A percentile compares a stretch with the other conserved stretches of the same genome.
phyloP scores from a whole-genome alignment of 1,140 invertebrate species.

The Trichoplusia ni region DNA sequence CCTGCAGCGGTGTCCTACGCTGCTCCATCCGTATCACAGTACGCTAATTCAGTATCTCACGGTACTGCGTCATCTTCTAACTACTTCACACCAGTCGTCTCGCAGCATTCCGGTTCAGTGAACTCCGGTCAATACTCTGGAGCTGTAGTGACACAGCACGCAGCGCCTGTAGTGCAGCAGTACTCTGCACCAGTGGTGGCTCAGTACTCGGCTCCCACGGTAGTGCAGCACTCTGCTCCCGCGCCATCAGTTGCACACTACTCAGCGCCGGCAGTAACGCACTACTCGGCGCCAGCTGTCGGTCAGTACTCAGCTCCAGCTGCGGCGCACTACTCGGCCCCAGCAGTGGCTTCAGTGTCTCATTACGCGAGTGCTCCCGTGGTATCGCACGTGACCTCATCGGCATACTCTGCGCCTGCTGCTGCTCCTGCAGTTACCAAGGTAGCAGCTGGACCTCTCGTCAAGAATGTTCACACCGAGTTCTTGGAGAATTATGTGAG shows the following conservation, averaged over 20 bases:
- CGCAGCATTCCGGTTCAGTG: not conserved
- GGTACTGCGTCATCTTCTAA: slow-evolving; percentile 11
- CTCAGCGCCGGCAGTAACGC: slow-evolving; percentile 39
- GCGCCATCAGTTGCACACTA: slow-evolving; percentile 46
- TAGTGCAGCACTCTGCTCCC: slow-evolving; percentile 1
- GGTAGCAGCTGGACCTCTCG: slow-evolving; percentile 33
- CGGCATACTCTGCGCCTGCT: slow-evolving; percentile 16
- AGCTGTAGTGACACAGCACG: not conserved
- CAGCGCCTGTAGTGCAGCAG: slow-evolving; percentile 41
- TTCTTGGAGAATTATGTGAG: slow-evolving; percentile 84
- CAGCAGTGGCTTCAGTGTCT: slow-evolving; percentile 39
- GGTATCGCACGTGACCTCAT: slow-evolving; percentile 11
- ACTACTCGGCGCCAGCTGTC: slow-evolving; percentile 41
- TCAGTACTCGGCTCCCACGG: not conserved
- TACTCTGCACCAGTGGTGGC: slow-evolving; percentile 41
- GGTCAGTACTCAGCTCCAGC: slow-evolving; percentile 45
- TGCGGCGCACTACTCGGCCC: slow-evolving; percentile 45
- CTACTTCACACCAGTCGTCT: slow-evolving; percentile 18
- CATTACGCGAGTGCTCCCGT: slow-evolving; percentile 29
- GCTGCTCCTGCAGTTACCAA: slow-evolving; percentile 39
- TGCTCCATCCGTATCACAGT: slow-evolving; percentile 35
- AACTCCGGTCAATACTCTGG: not conserved
- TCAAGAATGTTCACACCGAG: slow-evolving; percentile 82
- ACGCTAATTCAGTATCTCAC: slow-evolving; percentile 27
- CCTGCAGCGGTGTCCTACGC: not conserved